Evolutionary conservation across 2,113 vertebrate genomes (phyloP).

Genomic region (Sphyrna mokarran): DNA sequence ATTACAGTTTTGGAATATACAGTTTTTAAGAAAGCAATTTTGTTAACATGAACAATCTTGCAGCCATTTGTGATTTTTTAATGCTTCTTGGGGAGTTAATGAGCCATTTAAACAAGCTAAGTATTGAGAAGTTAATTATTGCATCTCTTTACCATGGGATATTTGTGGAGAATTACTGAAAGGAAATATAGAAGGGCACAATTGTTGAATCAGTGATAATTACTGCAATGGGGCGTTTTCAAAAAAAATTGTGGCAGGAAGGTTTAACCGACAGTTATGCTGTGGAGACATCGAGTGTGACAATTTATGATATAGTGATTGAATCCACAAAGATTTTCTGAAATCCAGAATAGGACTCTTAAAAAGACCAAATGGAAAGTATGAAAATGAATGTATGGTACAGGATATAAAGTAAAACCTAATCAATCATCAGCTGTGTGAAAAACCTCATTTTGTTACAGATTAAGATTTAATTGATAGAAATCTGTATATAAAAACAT

Average conservation of each 20-base stretch:
- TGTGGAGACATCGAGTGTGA: not conserved
- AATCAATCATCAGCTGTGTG: not conserved
- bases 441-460: not conserved
- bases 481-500: not conserved
- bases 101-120: not conserved
- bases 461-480: not conserved
- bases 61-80: not conserved
- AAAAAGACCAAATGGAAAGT: not conserved
- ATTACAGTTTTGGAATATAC: constrained; percentile 3
- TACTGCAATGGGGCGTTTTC: not conserved
- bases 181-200: not conserved
- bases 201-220: not conserved
- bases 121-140: constrained; percentile 1
- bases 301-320: not conserved
- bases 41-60: not conserved
- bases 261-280: not conserved
- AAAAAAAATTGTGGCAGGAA: not conserved
- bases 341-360: not conserved
- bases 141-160: not conserved
- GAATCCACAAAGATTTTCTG: not conserved
- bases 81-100: not conserved
- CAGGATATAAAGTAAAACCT: not conserved
- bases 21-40: not conserved
- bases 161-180: not conserved
- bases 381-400: not conserved